A percentile compares a stretch with the other conserved stretches of the same genome.
phyloP scores from a whole-genome alignment of 2,113 vertebrate species.

The Scatophagus argus region DNA sequence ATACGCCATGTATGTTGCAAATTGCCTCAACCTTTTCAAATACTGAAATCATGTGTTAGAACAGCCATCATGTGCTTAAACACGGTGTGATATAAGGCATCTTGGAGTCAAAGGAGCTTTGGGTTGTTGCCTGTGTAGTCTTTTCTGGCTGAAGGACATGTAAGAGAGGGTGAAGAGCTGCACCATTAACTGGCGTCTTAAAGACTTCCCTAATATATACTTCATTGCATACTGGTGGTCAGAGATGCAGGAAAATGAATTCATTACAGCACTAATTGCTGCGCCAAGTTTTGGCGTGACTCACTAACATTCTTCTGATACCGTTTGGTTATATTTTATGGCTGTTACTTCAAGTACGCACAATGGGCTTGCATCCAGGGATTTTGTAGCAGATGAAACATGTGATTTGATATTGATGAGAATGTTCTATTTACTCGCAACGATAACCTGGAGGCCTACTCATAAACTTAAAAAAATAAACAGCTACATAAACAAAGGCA shows the following conservation, averaged over 20 bases:
- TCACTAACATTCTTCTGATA: conserved; percentile 6
- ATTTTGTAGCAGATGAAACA: conserved; percentile 41
- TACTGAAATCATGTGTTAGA: conserved; percentile 16
- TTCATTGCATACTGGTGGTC: conserved; percentile 14
- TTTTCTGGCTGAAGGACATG: conserved; percentile 4
- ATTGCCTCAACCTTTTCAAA: conserved; percentile 17
- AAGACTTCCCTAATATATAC: conserved; percentile 32
- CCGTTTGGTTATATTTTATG: conserved; percentile 36
- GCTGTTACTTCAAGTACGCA: conserved; percentile 32
- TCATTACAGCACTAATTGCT: conserved; percentile 18
- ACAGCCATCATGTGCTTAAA: conserved; percentile 4
- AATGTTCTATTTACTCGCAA: not conserved
- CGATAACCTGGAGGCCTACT: not conserved
- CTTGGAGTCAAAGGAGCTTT: not conserved
- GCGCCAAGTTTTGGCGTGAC: conserved; percentile 29
- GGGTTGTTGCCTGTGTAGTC: conserved; percentile 5
- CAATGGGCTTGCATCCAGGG: conserved; percentile 19
- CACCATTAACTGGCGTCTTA: conserved; percentile 16
- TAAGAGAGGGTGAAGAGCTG: not conserved
- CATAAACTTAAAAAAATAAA: not conserved
- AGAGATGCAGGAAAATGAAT: conserved; percentile 20
- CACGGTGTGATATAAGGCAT: conserved; percentile 1
- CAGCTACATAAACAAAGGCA: not conserved
- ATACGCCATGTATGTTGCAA: conserved; percentile 5
- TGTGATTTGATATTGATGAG: conserved; percentile 19